Percentiles rank a stretch among this genome's conserved stretches.
These are phyloP conservation scores for Porites lobata DNA, from an alignment of 92 coral and sea anemone genomes.

Conservation along the genomic window DNA sequence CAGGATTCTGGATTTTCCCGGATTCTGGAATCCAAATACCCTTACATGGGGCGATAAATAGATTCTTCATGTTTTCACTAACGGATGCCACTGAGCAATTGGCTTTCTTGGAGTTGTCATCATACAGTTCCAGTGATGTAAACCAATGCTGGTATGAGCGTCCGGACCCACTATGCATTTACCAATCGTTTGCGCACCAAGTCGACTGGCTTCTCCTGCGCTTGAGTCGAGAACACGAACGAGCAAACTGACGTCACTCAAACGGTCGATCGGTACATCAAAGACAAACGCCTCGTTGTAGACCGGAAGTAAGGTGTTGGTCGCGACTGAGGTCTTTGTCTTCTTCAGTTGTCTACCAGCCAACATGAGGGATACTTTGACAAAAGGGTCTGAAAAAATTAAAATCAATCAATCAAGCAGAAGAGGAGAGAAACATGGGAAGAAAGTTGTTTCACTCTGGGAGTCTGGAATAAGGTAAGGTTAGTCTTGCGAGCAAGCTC, in stretches of 20 bases:
- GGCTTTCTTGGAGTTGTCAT: constrained; percentile 98
- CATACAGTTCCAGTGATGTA: constrained; percentile 99
- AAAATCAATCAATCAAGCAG: neutral
- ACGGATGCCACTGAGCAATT: constrained; percentile 99
- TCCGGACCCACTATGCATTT: constrained; percentile 93
- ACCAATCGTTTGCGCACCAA: constrained; percentile 73
- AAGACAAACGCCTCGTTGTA: constrained; percentile 99
- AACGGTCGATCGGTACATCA: constrained; percentile 94
- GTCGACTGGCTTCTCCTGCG: constrained; percentile 46
- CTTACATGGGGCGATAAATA: too few relatives aligned
- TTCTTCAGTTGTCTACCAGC: constrained; percentile 96
- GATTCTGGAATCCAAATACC: too few relatives aligned
- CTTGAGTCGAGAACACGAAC: constrained; percentile 85
- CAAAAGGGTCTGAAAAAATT: constrained; percentile 76
- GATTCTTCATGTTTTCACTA: constrained; percentile 26
- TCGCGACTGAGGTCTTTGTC: constrained; percentile 91
- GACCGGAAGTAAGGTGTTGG: constrained; percentile 85
- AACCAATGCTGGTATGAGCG: constrained; percentile 89
- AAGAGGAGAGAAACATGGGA: too few relatives aligned
- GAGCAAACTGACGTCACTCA: constrained; percentile 94
- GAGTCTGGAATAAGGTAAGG: too few relatives aligned
- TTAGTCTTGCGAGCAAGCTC: too few relatives aligned
- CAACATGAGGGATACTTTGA: constrained; percentile 92
- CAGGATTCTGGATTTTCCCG: too few relatives aligned
- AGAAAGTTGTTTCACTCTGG: too few relatives aligned